Evolutionary conservation across 1,140 invertebrate species (phyloP), one percentile per base, ranked within the genome.

Genomic region (Drosophila persimilis): DNA sequence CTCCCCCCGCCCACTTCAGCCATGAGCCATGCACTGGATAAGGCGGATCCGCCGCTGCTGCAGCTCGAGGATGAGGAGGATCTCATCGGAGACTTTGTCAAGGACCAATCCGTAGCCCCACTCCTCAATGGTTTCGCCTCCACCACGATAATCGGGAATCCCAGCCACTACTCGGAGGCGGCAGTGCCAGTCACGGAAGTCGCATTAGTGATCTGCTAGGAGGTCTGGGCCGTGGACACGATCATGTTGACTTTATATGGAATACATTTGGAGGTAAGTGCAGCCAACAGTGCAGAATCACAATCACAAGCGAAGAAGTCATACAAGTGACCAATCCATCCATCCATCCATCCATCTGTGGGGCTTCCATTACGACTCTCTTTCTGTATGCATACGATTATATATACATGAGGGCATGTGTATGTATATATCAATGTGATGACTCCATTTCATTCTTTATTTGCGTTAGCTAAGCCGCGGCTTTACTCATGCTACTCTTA

Each of bases 161-260:
- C 91, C 96, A 97, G 93, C 97, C 97, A 90, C 94, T 98, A 72
- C 93, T 97, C 26, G 95, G 96, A 92, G 94, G 95, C 93, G 94
- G 95, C 76, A 93, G 57, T 26, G 59, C 62, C 31, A 81, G 81
- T 15, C 81, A 86, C 53, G 62, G 71, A 20, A 85, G 83, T 72
- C 83, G 83, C n/a, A 80, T 89, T 11, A 89, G 76, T 44, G 76
- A 84, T 31, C 60, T 84, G 24, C 53, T 84, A 11, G 80, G 80
- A 6, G 85, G 65, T 0, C 47, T 88, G 13, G 83, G 79, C 58
- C 83, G 75, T 22, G 83, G 84, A 51, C 83, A 88, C 58, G 94
- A 96, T 92, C 95, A 96, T 80, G 92, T 95, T 71, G 95, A 96
- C 91, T 93, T 95, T 51, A 94, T 94, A 41, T 96, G 94, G 73